Percentiles rank a stretch among this genome's conserved stretches.
Conservation (phyloP, 2,888 invertebrate species). For the Erebia epiphron region DNA sequence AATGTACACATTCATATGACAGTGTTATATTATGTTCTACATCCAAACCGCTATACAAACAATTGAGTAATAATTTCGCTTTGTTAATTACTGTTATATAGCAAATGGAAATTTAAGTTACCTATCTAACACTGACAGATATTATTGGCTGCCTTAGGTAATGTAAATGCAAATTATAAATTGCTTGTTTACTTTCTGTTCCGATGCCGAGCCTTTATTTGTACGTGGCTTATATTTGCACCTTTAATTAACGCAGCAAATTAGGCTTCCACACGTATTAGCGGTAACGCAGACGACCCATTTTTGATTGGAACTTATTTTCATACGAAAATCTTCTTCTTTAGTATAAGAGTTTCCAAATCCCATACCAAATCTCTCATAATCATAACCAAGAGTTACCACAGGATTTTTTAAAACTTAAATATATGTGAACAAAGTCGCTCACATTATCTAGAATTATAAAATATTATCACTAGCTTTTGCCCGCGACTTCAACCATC, state of each 20-base stretch:
- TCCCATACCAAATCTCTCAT: no score
- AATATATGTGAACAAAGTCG: no score
- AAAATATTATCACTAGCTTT: no score
- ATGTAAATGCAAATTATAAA: slow-evolving; percentile 48
- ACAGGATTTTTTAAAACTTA: no score
- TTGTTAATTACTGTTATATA: slow-evolving; percentile 56
- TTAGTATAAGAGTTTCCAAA: no score
- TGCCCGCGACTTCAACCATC: no score
- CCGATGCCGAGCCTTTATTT: slow-evolving; percentile 41
- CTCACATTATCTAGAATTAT: no score
- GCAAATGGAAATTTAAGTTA: slow-evolving; percentile 65
- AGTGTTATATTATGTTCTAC: slow-evolving; percentile 56
- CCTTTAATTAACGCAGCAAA: slow-evolving; percentile 37
- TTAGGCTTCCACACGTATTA: slow-evolving; percentile 3
- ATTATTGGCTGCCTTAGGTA: slow-evolving; percentile 56
- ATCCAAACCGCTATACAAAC: slow-evolving; percentile 55
- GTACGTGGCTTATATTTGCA: slow-evolving; percentile 39
- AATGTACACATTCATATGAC: slow-evolving; percentile 43
- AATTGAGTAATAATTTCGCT: slow-evolving; percentile 66
- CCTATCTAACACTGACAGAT: slow-evolving; percentile 46
- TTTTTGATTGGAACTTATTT: neutral
- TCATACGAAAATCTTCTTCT: no score
- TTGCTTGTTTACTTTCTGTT: slow-evolving; percentile 45
- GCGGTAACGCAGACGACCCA: neutral
- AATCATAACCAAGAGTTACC: no score